Conservation (phyloP, 1,140 invertebrate species). For the Babylonia areolata region DNA sequence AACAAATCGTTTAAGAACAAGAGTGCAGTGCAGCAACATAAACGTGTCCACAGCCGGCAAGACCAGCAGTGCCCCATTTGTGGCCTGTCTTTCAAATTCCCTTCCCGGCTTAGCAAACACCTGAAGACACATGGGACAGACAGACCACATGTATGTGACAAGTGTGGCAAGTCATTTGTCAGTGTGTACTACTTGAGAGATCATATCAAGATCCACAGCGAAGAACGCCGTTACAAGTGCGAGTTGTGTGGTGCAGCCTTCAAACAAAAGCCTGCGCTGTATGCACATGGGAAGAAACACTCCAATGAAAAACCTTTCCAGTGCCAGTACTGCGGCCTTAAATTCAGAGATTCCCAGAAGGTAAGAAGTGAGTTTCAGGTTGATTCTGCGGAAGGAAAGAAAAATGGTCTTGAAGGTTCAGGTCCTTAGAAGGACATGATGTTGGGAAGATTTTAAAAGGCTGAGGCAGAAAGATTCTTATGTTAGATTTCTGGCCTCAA, state of each 20-base stretch:
- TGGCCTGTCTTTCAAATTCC: conserved; percentile 12
- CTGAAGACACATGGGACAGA: conserved; percentile 76
- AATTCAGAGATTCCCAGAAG: conserved; percentile 78
- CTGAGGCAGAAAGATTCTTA: too few species aligned
- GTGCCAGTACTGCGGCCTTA: conserved; percentile 80
- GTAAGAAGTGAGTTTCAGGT: neutral
- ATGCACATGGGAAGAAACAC: conserved; percentile 86
- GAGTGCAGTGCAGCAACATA: neutral
- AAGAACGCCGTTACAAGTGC: conserved; percentile 38
- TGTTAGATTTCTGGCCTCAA: too few species aligned
- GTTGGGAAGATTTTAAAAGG: too few species aligned
- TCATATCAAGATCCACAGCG: conserved; percentile 46
- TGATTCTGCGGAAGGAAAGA: too few species aligned
- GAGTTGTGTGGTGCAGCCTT: conserved; percentile 87
- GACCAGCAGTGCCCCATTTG: conserved; percentile 5
- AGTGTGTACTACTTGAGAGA: conserved; percentile 37
- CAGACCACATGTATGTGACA: conserved; percentile 79
- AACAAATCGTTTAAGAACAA: conserved; percentile 9
- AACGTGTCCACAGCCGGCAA: conserved; percentile 7
- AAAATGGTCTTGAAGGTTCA: too few species aligned
- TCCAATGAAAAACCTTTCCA: conserved; percentile 78
- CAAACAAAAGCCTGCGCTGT: conserved; percentile 88
- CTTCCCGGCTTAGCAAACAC: conserved; percentile 2
- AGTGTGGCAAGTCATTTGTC: conserved; percentile 77
- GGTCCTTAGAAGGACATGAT: too few species aligned